Conservation (phyloP, 2,888 invertebrate genomes). For the Lissonota sp. region DNA sequence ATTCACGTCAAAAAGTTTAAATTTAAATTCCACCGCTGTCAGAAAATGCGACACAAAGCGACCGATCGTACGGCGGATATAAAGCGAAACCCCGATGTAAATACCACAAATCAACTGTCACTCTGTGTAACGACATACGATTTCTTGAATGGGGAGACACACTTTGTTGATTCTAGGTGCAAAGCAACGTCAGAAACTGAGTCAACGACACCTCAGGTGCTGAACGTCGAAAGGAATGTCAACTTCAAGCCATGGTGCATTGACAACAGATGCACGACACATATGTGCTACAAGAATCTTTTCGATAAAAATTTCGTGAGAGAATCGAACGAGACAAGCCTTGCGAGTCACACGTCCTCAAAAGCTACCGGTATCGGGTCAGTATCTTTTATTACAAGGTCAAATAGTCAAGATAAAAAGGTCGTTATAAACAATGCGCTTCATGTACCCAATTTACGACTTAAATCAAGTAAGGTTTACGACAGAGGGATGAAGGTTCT, state of each 20-base stretch:
- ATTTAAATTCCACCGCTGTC: not conserved
- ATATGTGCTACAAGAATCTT: conserved; percentile 18
- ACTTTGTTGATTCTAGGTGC: too few relatives aligned
- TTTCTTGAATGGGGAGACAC: too few relatives aligned
- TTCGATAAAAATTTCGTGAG: conserved; percentile 22
- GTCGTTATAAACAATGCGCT: conserved; percentile 54
- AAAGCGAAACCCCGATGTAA: not conserved
- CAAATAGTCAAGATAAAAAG: not conserved
- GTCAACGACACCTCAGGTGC: not conserved
- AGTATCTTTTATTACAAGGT: conserved; percentile 8
- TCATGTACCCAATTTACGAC: conserved; percentile 65
- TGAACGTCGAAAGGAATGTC: too few relatives aligned
- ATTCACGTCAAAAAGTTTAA: too few relatives aligned
- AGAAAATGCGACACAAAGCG: not conserved
- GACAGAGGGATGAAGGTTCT: conserved; percentile 50
- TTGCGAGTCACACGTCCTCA: conserved; percentile 45
- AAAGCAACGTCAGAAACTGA: too few relatives aligned
- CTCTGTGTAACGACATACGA: too few relatives aligned
- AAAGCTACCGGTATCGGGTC: not conserved
- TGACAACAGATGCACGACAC: conserved; percentile 84
- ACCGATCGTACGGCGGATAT: not conserved
- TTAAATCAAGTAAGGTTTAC: conserved; percentile 65
- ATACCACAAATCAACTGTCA: not conserved
- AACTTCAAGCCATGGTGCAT: too few relatives aligned
- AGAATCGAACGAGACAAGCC: conserved; percentile 31